A percentile compares a stretch with the other conserved stretches of the same genome.
Conservation (phyloP, 2,113 vertebrate genomes). For the Megaptera novaeangliae region DNA sequence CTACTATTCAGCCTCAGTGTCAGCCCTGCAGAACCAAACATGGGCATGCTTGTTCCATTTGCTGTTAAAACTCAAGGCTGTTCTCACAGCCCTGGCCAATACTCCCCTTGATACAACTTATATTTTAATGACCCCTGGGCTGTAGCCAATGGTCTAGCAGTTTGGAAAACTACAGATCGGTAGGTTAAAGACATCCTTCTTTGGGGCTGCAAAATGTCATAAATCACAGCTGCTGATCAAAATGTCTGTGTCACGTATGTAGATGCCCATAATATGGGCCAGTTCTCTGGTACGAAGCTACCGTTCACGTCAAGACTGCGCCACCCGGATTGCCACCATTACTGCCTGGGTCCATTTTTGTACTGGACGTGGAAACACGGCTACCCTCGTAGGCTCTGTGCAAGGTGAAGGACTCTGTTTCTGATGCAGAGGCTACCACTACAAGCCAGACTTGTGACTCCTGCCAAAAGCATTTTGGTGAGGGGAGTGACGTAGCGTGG, state of each 20-base stretch:
- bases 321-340: neutral
- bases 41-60: neutral
- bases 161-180: neutral
- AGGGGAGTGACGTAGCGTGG: fast-evolving
- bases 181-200: neutral
- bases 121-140: neutral
- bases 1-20: neutral
- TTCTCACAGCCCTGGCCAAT: neutral
- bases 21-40: neutral
- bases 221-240: neutral
- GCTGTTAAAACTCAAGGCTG: neutral
- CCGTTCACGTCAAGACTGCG: neutral
- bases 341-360: neutral
- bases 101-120: neutral
- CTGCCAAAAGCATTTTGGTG: neutral
- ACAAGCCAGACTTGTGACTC: neutral
- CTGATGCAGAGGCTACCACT: no score
- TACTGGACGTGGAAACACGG: neutral
- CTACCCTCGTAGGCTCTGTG: neutral
- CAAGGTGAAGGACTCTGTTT: neutral
- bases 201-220: neutral
- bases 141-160: neutral
- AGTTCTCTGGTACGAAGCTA: neutral
- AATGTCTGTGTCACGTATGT: neutral
- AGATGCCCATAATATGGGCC: neutral